Conservation (phyloP, 2,888 invertebrate species). For the Erebia palarica region DNA sequence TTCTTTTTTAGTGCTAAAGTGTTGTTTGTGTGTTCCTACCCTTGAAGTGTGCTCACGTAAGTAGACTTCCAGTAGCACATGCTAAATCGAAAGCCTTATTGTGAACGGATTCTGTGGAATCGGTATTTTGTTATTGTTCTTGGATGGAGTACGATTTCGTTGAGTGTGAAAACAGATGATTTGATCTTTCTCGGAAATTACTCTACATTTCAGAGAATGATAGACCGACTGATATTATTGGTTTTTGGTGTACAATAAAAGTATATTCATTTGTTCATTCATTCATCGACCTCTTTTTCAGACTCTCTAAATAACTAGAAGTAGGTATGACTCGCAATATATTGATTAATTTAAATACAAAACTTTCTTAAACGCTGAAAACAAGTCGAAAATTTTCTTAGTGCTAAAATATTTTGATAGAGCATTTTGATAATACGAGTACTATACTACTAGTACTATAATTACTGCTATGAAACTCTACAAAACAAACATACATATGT, state of each 20-base stretch:
- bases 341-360: not conserved
- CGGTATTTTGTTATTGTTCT: slow-evolving; percentile 18
- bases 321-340: not conserved
- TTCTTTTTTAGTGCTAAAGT: slow-evolving; percentile 50
- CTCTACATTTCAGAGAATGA: no score
- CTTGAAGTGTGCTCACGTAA: slow-evolving; percentile 32
- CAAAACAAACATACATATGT: no score
- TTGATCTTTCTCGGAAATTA: not conserved
- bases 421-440: no score
- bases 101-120: slow-evolving; percentile 6
- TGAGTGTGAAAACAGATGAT: not conserved
- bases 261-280: no score
- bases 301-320: no score
- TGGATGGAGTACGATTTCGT: not conserved
- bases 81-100: slow-evolving; percentile 20
- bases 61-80: slow-evolving; percentile 25
- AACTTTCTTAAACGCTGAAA: not conserved
- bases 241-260: no score
- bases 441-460: no score
- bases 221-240: no score
- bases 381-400: not conserved
- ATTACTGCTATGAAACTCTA: no score
- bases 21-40: slow-evolving; percentile 32
- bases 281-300: no score
- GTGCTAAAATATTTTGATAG: no score